Conservation (phyloP, 2,888 invertebrate genomes). For the Drosophila pegasa region DNA sequence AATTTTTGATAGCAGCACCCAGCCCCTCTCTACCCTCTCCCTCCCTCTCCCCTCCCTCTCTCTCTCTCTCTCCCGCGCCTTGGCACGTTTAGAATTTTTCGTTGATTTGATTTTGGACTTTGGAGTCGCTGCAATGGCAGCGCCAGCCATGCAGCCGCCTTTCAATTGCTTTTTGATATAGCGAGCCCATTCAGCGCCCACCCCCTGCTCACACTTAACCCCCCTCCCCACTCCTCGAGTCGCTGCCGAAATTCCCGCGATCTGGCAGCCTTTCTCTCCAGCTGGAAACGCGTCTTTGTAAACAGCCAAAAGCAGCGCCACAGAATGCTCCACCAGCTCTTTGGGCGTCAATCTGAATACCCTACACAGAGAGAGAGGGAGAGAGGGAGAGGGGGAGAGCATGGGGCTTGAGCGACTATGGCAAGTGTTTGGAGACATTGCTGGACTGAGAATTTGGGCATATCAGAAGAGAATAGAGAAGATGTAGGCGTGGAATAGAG, state of each 20-base stretch:
- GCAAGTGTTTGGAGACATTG: background rate
- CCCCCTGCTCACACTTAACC: background rate
- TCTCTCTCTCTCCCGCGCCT: constrained; percentile 25
- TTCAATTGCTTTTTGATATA: constrained; percentile 60
- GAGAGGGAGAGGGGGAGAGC: no score
- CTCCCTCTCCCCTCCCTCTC: background rate
- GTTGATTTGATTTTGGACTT: constrained; percentile 75
- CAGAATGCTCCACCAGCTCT: constrained; percentile 38
- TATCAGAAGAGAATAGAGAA: no score
- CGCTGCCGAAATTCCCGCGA: background rate
- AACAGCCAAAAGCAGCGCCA: constrained; percentile 44
- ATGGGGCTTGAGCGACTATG: background rate
- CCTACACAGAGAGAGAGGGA: background rate
- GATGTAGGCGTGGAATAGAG: no score
- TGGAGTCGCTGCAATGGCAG: constrained; percentile 62
- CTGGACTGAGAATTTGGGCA: no score
- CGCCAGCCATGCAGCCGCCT: constrained; percentile 44
- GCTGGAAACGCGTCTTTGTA: constrained; percentile 51
- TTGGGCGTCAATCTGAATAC: constrained; percentile 46
- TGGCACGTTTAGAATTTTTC: constrained; percentile 77
- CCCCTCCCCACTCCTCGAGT: background rate
- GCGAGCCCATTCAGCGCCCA: background rate
- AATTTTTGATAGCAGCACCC: constrained; percentile 66
- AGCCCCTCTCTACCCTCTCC: background rate
- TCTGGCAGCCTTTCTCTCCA: constrained; percentile 20